Base-by-base conservation (phyloP, 2,888 invertebrate genomes). In the Drosophila austrosaltans region DNA sequence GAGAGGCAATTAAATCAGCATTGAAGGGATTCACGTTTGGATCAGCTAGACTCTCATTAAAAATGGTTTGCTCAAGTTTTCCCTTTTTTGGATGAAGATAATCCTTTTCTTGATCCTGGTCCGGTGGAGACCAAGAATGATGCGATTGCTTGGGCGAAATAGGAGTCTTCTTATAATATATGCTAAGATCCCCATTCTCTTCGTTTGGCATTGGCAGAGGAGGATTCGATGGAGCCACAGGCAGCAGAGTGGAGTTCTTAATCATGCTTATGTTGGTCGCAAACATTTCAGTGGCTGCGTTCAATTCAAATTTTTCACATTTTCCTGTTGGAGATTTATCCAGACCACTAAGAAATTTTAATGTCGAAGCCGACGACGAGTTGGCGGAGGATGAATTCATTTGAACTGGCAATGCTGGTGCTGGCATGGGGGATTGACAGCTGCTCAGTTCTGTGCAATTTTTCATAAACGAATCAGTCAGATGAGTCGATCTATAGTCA, bases 1-100 rank as follows among this genome's bases (percentile, higher is more conserved):
- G 93, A 3, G 95, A 94, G 48, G 94, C 93, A 57, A 96, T 94
- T 32, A 97, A 92, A 60, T 94, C 94, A 62, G 94, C 94, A 90
- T 95, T 96, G 90, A 98, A 98, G 0, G 98, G 98, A 94, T 98
- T 96, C 40, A 96, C 94, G 63, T 93, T 92, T 2, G 70, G 60
- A 44, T 81, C 78, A 2, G 83, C 67, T 25, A 82, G 57, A 1
- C 83, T 82, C 4, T 42, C 53, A 32, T 77, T 82, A 1, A 86
- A n/a, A 10, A 32, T 66, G 0, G 90, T 89, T 12, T 87, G 79
- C 75, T 92, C 80, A 2, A 89, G 62, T 39, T 76, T 79, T 1
- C 66, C 7, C 42, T 82, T 81, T 32, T 25, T 16, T 48, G 71
- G 77, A 74, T 91, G 90, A 28, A 84, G 66, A 60, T 71, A 88